A percentile compares a stretch with the other conserved stretches of the same genome.
Conservation (phyloP, 2,888 invertebrate species). For the Agrilus cyanescens region DNA sequence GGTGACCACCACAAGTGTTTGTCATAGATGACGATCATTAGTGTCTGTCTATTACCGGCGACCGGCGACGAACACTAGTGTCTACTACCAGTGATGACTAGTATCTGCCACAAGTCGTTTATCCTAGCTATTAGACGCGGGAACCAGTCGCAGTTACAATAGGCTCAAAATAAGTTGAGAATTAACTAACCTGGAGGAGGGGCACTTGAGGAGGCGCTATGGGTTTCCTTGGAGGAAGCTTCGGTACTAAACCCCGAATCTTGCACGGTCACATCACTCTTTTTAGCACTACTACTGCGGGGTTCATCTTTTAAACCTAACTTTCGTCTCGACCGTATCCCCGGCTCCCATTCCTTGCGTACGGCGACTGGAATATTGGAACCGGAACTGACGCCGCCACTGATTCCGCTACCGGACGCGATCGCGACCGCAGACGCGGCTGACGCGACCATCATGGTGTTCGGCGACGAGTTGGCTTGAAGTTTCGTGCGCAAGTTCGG, state of each 20-base stretch:
- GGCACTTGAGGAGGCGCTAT: constrained; percentile 56
- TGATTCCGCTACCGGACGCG: constrained; percentile 24
- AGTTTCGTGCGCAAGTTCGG: constrained; percentile 82
- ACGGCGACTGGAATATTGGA: constrained; percentile 45
- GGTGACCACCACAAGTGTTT: too few relatives aligned
- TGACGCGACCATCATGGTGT: constrained; percentile 32
- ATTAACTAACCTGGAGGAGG: constrained; percentile 28
- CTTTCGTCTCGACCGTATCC: constrained; percentile 55
- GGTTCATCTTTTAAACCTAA: constrained; percentile 27
- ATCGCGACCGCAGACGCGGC: constrained; percentile 20
- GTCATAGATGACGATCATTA: too few relatives aligned
- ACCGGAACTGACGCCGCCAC: constrained; percentile 25
- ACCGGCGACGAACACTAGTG: too few relatives aligned
- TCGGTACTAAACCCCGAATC: constrained; percentile 88
- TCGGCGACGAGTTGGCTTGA: constrained; percentile 46
- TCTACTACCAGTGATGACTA: too few relatives aligned
- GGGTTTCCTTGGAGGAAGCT: constrained; percentile 71
- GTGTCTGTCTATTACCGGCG: too few relatives aligned
- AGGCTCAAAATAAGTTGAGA: too few relatives aligned
- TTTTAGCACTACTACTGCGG: constrained; percentile 26
- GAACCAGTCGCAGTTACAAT: too few relatives aligned
- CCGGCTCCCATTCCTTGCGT: constrained; percentile 68
- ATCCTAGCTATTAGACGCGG: too few relatives aligned
- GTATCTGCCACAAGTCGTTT: too few relatives aligned
- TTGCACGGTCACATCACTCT: constrained; percentile 50